A percentile compares a stretch with the other conserved stretches of the same genome.
Evolutionary conservation across 2,888 invertebrate species (phyloP).

Genomic region (Microctonus hyperodae): DNA sequence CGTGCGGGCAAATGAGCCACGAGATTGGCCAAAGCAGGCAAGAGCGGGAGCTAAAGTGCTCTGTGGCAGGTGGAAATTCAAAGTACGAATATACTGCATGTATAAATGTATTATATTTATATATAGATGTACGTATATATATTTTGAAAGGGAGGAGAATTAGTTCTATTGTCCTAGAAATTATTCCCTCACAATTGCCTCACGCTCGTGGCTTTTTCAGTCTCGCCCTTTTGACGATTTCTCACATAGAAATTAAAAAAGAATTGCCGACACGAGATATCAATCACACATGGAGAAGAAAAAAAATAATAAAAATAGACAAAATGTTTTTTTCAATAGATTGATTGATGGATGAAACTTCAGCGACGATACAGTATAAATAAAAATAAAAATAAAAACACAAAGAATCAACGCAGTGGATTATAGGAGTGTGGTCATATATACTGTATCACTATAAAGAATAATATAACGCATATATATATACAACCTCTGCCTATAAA

Average conservation of each 20-base stretch:
- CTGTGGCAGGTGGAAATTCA: conserved; percentile 38
- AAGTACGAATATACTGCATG: not conserved
- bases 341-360: conserved; percentile 26
- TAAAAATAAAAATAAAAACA: conserved; percentile 15
- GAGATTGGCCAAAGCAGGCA: conserved; percentile 24
- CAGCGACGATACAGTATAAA: conserved; percentile 23
- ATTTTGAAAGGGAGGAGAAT: conserved; percentile 34
- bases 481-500: conserved; percentile 41
- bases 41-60: conserved; percentile 22
- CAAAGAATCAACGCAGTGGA: not conserved
- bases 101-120: not conserved
- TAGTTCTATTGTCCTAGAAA: conserved; percentile 40
- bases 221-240: conserved; percentile 24
- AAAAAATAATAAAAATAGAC: conserved; percentile 18
- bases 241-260: conserved; percentile 19
- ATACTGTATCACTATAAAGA: not conserved
- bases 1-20: conserved; percentile 40
- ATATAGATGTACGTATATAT: not conserved
- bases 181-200: conserved; percentile 32
- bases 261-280: conserved; percentile 26
- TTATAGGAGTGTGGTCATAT: conserved; percentile 13
- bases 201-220: conserved; percentile 25
- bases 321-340: not conserved
- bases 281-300: conserved; percentile 24
- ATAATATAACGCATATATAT: conserved; percentile 3